Conservation (phyloP, 2,113 vertebrate species). For the Pelecanoides urinatrix region DNA sequence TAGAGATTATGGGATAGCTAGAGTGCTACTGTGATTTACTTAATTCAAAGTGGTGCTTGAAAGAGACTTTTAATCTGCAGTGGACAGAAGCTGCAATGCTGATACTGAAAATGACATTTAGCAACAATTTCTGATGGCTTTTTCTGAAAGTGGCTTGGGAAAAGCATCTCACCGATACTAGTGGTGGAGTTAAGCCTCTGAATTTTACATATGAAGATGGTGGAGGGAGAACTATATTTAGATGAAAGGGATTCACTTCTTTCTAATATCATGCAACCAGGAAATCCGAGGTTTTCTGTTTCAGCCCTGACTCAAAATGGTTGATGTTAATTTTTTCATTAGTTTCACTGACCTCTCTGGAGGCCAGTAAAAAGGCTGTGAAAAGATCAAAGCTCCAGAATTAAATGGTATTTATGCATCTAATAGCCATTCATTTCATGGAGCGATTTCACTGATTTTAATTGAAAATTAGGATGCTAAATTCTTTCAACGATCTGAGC, state of each 20-base stretch:
- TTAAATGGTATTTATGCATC: neutral
- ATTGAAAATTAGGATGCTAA: slow-evolving; percentile 11
- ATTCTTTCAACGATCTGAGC: neutral
- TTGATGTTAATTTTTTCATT: neutral
- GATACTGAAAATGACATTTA: slow-evolving; percentile 48
- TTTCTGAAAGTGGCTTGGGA: slow-evolving; percentile 22
- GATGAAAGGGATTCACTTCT: slow-evolving; percentile 17
- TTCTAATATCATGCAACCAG: neutral
- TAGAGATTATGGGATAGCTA: slow-evolving; percentile 30
- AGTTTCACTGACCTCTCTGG: neutral
- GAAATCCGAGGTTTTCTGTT: neutral
- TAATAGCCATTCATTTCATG: neutral
- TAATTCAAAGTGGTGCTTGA: slow-evolving; percentile 56
- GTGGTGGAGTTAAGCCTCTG: slow-evolving; percentile 1
- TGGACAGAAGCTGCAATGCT: slow-evolving; percentile 46
- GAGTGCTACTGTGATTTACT: slow-evolving; percentile 15
- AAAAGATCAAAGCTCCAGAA: slow-evolving; percentile 1
- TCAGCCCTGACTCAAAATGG: neutral
- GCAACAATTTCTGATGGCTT: slow-evolving; percentile 47
- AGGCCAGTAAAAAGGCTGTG: neutral
- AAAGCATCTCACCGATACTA: slow-evolving; percentile 13
- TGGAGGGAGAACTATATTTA: slow-evolving; percentile 32
- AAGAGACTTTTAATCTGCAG: slow-evolving; percentile 36
- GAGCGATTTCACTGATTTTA: neutral
- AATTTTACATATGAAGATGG: slow-evolving; percentile 34